Conservation (phyloP, 2,888 invertebrate species). For the Idaea biselata region DNA sequence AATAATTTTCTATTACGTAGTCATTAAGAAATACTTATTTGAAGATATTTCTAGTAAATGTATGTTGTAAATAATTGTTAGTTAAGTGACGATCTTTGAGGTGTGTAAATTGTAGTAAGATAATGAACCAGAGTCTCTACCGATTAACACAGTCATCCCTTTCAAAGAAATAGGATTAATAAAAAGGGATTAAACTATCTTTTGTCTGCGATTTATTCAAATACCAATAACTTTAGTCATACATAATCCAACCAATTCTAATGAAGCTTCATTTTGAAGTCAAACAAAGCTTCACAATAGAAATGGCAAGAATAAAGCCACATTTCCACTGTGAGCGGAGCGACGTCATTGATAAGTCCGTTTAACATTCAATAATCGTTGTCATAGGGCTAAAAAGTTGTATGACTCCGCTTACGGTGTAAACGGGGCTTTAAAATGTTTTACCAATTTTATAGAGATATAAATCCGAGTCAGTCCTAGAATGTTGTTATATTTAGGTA, state of each 20-base stretch:
- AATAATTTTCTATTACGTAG: slow-evolving; percentile 19
- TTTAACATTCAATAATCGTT: too few species aligned
- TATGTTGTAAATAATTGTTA: slow-evolving; percentile 31
- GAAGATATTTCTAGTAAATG: slow-evolving; percentile 20
- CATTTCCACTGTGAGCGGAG: background rate
- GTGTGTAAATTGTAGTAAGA: slow-evolving; percentile 18
- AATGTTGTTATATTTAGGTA: too few species aligned
- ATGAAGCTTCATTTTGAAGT: background rate
- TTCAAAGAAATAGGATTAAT: background rate
- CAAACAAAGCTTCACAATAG: background rate
- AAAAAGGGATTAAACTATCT: background rate
- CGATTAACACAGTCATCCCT: background rate
- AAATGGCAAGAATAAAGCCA: background rate
- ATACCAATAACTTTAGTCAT: background rate
- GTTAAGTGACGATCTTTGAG: slow-evolving; percentile 18
- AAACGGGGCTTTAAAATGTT: too few species aligned
- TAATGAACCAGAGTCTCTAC: slow-evolving; percentile 5
- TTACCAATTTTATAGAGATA: too few species aligned
- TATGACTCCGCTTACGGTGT: too few species aligned
- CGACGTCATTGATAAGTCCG: too few species aligned
- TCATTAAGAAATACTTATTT: slow-evolving; percentile 20
- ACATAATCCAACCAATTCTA: background rate
- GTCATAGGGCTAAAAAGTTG: too few species aligned
- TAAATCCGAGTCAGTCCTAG: too few species aligned
- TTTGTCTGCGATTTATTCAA: too few species aligned